Percentiles rank a stretch among this genome's conserved stretches.
phyloP scores from a whole-genome alignment of 2,113 vertebrate genomes.

The Tringa solitaria region DNA sequence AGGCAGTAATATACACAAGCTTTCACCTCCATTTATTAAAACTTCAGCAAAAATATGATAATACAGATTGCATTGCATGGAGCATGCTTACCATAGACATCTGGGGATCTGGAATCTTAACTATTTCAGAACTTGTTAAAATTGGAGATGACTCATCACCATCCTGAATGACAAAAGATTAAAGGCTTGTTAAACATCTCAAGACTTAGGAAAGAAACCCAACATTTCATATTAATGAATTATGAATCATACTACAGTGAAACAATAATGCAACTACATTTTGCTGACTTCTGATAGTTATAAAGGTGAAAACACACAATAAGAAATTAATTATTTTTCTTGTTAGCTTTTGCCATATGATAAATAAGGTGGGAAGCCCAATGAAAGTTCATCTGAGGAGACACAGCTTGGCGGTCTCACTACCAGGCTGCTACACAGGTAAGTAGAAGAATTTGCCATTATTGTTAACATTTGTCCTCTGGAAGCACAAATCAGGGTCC shows the following conservation, averaged over 20 bases:
- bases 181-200: not conserved
- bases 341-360: not conserved
- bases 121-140: conserved; percentile 91
- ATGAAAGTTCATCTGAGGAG: not conserved
- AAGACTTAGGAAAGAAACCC: not conserved
- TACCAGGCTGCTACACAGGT: not conserved
- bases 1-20: not conserved
- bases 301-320: not conserved
- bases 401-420: rapidly evolving
- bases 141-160: conserved; percentile 88
- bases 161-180: conserved; percentile 76
- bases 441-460: not conserved
- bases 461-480: rapidly evolving
- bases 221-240: not conserved
- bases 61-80: not conserved
- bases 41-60: not conserved
- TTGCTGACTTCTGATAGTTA: not conserved
- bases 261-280: not conserved
- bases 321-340: not conserved
- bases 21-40: not conserved
- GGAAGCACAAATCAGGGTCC: not conserved
- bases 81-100: conserved; percentile 91
- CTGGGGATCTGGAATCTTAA: conserved; percentile 98
- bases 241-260: not conserved
- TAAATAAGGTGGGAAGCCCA: not conserved